Evolutionary conservation across 2,888 invertebrate genomes (phyloP).

Genomic region (Anaspis maculata): DNA sequence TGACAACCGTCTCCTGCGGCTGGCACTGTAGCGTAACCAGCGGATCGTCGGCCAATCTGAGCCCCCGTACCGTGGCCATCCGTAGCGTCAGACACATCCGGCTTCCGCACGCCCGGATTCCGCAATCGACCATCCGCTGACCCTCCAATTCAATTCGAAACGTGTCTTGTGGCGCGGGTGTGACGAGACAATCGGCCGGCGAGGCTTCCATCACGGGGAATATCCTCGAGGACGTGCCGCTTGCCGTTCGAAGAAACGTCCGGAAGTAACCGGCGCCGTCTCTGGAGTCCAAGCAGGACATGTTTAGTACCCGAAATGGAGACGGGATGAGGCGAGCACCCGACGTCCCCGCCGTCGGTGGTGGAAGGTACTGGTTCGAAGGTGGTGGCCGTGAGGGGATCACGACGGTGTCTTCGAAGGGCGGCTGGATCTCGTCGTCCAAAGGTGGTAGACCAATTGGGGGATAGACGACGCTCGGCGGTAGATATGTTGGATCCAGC

Average conservation of each 20-base stretch:
- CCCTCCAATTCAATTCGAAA: slow-evolving; percentile 42
- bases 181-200: slow-evolving; percentile 35
- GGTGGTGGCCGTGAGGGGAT: slow-evolving; percentile 19
- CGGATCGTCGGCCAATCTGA: slow-evolving; percentile 46
- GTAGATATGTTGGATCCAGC: slow-evolving; percentile 20
- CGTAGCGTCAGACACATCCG: slow-evolving; percentile 49
- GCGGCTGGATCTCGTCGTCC: slow-evolving; percentile 15
- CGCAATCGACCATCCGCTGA: slow-evolving; percentile 46
- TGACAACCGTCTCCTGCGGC: slow-evolving; percentile 46
- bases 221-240: background rate
- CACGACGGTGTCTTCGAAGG: slow-evolving; percentile 23
- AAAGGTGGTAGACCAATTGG: slow-evolving; percentile 17
- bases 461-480: slow-evolving; percentile 19
- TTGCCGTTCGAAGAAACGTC: slow-evolving; percentile 35
- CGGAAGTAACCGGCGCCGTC: slow-evolving; percentile 32
- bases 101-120: slow-evolving; percentile 34
- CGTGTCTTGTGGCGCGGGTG: slow-evolving; percentile 23
- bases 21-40: slow-evolving; percentile 49
- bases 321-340: slow-evolving; percentile 9
- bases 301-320: slow-evolving; percentile 31
- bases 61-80: slow-evolving; percentile 47
- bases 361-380: slow-evolving; percentile 19
- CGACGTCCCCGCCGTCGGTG: slow-evolving; percentile 4
- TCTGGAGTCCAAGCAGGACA: slow-evolving; percentile 34
- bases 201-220: slow-evolving; percentile 26